Conservation (phyloP, 1,140 invertebrate genomes). For the Nephila pilipes region DNA sequence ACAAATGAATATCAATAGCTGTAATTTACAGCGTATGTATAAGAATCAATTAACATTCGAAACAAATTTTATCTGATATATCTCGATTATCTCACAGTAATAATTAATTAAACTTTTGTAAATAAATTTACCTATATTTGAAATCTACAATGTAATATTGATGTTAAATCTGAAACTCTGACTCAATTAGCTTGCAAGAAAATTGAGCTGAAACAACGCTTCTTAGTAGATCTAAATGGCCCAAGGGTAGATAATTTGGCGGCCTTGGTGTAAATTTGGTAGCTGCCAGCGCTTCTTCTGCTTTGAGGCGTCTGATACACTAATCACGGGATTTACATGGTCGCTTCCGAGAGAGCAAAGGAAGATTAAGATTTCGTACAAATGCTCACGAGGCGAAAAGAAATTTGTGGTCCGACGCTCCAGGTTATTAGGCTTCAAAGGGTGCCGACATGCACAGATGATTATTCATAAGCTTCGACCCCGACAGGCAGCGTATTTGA, state of each 20-base stretch:
- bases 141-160: no score
- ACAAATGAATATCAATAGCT: no score
- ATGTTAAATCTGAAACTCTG: no score
- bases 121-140: no score
- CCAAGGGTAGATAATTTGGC: background rate
- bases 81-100: no score
- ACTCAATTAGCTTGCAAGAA: no score
- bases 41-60: no score
- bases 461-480: slow-evolving; percentile 68
- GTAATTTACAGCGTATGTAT: no score
- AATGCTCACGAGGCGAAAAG: slow-evolving; percentile 56
- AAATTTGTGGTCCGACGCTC: slow-evolving; percentile 71
- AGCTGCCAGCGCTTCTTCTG: background rate
- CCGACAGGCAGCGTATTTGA: background rate
- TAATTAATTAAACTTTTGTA: no score
- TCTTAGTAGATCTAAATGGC: background rate
- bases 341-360: slow-evolving; percentile 38
- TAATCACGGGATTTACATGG: slow-evolving; percentile 66
- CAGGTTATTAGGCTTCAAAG: slow-evolving; percentile 68
- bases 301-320: slow-evolving; percentile 72
- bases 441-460: slow-evolving; percentile 64
- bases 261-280: background rate
- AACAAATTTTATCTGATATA: no score
- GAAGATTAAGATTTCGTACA: slow-evolving; percentile 25
- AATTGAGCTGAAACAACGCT: no score